Percentiles rank a stretch among this genome's conserved stretches.
Conservation (phyloP, 2,797 vertebrate species). For the Enoplosus armatus region DNA sequence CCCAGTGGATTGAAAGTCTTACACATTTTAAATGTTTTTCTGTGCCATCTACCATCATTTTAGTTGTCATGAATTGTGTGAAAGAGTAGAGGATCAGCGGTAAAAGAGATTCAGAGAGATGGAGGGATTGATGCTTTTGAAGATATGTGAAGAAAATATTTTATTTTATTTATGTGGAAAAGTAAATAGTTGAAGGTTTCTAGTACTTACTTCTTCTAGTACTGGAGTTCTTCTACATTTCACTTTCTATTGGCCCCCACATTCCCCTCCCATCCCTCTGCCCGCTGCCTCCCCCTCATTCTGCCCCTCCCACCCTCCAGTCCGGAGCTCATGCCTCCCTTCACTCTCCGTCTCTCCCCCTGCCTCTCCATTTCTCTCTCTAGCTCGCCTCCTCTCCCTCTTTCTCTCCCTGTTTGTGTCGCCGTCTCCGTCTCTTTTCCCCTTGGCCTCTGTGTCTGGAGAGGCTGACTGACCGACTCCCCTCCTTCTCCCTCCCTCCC, state of each 20-base stretch:
- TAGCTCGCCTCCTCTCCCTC: constrained; percentile 59
- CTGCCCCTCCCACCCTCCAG: constrained; percentile 70
- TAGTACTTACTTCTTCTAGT: neutral
- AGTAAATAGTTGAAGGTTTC: neutral
- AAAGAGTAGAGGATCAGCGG: neutral
- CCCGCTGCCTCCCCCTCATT: constrained; percentile 40
- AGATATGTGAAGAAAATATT: neutral
- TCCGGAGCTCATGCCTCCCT: constrained; percentile 66
- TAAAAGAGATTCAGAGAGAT: neutral
- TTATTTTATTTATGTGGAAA: constrained; percentile 4
- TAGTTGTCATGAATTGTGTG: neutral
- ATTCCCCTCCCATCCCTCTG: constrained; percentile 61
- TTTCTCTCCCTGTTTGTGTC: constrained; percentile 61
- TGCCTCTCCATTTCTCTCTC: constrained; percentile 65
- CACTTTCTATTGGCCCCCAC: constrained; percentile 63
- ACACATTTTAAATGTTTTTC: neutral
- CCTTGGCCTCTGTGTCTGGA: constrained; percentile 59
- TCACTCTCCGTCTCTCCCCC: constrained; percentile 65
- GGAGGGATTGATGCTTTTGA: neutral
- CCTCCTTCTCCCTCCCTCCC: constrained; percentile 56
- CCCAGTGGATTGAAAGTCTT: neutral
- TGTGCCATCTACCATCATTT: neutral
- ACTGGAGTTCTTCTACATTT: constrained; percentile 29
- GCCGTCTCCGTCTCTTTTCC: constrained; percentile 52
- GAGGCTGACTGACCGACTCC: constrained; percentile 58